Evolutionary conservation across 2,888 invertebrate species (phyloP), one percentile per base, ranked within the genome.

Genomic region (Tigriopus californicus): DNA sequence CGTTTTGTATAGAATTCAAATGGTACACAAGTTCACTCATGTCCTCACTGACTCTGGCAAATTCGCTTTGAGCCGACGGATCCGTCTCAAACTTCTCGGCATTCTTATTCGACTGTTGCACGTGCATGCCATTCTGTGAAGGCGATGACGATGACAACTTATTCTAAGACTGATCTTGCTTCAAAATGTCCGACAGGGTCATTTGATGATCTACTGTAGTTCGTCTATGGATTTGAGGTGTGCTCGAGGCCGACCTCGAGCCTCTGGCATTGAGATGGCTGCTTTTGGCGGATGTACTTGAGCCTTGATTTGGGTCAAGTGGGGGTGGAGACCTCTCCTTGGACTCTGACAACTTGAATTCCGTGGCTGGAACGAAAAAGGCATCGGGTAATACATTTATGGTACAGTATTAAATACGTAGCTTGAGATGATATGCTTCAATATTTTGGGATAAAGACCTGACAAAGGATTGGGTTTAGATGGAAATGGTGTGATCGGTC

Each of bases 1-100:
- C 49, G 22, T 49, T 49, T 49, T 49, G 49, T 20, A 49, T 49
- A 13, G 49, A 49, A 11, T 49, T 49, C 49, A 49, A 49, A 18
- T 49, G 49, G 49, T 11, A 49, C 20, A 49, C 49, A 20, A 49
- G 22, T 18, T 49, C 49, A 49, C 20, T 20, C 49, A 49, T 49
- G 49, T 49, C 49, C 22, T 49, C 20, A 22, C 49, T 49, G 13
- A 49, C 49, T 49, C 33, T 3, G 33, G 33, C 33, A 33, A 33
- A 33, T 33, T 33, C 33, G 33, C 33, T 33, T 33, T 49, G 49
- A 44, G 44, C 13, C 11, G 41, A 44, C 10, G 18, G 44, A n/a
- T 44, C 44, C 18, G 10, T 18, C 10, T 15, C 44, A 44, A 3
- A 33, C 33, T 33, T 44, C 5, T 11, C 18, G 10, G 5, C 10